Percentiles rank a stretch among this genome's conserved stretches.
Conservation (phyloP, 2,113 vertebrate genomes). For the Amblyopsis rosae region DNA sequence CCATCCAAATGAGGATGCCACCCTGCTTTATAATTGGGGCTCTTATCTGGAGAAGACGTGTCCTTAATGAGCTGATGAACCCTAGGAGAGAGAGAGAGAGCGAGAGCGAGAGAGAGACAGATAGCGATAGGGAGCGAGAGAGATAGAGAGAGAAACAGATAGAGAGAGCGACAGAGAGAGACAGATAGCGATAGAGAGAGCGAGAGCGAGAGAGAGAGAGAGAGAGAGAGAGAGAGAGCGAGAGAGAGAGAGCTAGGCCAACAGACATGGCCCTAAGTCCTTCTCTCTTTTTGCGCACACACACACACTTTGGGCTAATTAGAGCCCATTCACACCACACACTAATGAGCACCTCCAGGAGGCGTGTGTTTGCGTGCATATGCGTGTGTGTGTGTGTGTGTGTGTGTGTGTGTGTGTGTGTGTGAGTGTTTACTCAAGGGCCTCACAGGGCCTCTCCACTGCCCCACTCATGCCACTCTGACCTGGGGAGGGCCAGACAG, state of each 20-base stretch:
- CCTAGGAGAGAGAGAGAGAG: conserved; percentile 35
- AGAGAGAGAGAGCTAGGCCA: conserved; percentile 40
- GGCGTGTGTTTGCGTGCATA: too few relatives aligned
- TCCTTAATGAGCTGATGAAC: conserved; percentile 79
- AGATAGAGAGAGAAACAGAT: too few relatives aligned
- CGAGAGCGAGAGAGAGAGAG: too few relatives aligned
- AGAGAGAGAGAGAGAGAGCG: conserved; percentile 1
- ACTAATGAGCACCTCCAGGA: conserved; percentile 70
- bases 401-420: conserved; percentile 19
- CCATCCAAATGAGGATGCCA: conserved; percentile 63
- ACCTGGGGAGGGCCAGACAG: conserved; percentile 43
- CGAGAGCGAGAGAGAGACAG: too few relatives aligned
- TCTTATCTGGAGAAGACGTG: conserved; percentile 61
- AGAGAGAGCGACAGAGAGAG: too few relatives aligned
- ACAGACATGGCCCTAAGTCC: conserved; percentile 52
- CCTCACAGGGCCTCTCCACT: conserved; percentile 54
- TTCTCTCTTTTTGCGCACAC: conserved; percentile 51
- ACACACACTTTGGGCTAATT: conserved; percentile 70
- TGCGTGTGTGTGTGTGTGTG: conserved; percentile 61
- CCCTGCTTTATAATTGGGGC: conserved; percentile 71
- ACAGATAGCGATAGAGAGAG: too few relatives aligned
- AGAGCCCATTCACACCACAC: conserved; percentile 76
- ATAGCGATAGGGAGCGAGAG: too few relatives aligned
- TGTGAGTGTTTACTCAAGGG: conserved; percentile 75
- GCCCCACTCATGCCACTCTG: conserved; percentile 62